Conservation (phyloP, 2,888 invertebrate species). For the Zeuzera pyrina region DNA sequence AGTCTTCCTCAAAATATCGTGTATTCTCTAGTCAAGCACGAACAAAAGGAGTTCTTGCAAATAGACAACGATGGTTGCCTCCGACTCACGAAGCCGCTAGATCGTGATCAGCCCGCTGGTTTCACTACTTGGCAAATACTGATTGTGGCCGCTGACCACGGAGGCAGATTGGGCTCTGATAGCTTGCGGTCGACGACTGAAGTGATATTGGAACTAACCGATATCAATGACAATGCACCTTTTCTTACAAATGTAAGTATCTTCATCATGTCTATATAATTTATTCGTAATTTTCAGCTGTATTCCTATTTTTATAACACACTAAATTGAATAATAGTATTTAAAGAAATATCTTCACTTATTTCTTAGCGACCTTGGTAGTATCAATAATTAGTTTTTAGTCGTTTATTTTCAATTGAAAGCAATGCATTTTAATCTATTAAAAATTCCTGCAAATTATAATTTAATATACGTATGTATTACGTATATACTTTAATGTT, state of each 20-base stretch:
- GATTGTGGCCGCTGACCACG: slow-evolving; percentile 84
- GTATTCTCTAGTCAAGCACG: slow-evolving; percentile 81
- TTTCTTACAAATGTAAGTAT: slow-evolving; percentile 81
- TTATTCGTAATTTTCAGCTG: no score
- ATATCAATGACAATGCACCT: slow-evolving; percentile 97
- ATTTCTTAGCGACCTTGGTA: not conserved
- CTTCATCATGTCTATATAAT: no score
- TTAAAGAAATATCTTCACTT: not conserved
- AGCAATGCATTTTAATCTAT: no score
- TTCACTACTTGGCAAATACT: slow-evolving; percentile 84
- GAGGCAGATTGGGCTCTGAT: slow-evolving; percentile 71
- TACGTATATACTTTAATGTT: no score
- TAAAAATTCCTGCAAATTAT: no score
- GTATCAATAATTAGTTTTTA: no score
- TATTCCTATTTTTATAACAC: no score
- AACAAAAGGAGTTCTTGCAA: slow-evolving; percentile 78
- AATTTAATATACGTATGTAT: no score
- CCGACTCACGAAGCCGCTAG: slow-evolving; percentile 81
- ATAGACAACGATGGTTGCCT: slow-evolving; percentile 86
- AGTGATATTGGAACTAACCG: slow-evolving; percentile 79
- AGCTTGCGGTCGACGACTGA: slow-evolving; percentile 77
- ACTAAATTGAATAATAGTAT: not conserved
- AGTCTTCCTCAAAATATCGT: slow-evolving; percentile 84
- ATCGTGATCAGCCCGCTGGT: slow-evolving; percentile 89
- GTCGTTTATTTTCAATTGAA: no score